phyloP scores from a whole-genome alignment of 2,113 vertebrate species.

The Hippotragus niger region DNA sequence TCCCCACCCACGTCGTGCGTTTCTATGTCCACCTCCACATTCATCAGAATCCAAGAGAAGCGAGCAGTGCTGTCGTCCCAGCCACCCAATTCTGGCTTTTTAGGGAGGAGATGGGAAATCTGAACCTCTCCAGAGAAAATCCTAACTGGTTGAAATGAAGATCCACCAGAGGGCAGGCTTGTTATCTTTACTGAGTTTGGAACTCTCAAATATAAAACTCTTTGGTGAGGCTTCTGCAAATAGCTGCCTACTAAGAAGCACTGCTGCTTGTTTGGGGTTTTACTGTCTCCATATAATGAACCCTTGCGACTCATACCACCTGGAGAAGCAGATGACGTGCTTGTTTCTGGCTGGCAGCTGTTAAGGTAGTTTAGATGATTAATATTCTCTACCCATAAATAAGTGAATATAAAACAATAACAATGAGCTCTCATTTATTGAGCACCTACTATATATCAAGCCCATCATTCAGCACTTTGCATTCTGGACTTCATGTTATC shows the following conservation, averaged over 20 bases:
- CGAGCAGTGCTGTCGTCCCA: not conserved
- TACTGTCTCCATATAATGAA: not conserved
- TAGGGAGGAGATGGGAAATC: not conserved
- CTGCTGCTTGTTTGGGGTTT: not conserved
- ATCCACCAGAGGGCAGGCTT: constrained; percentile 79
- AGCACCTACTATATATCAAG: not conserved
- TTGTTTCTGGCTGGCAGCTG: not conserved
- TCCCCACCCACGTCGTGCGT: fast-evolving
- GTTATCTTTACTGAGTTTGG: constrained; percentile 13
- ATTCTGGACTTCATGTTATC: not conserved
- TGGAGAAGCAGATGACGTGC: fast-evolving
- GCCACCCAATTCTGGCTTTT: not conserved
- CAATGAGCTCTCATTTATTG: not conserved
- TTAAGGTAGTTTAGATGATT: not conserved
- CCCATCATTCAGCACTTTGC: not conserved
- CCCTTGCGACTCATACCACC: not conserved
- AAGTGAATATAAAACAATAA: not conserved
- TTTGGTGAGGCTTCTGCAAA: not conserved
- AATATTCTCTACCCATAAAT: not conserved
- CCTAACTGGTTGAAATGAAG: fast-evolving
- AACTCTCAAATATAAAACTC: not conserved
- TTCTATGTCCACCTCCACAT: not conserved
- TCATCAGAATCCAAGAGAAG: not conserved
- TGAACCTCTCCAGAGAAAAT: not conserved
- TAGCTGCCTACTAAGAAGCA: not conserved